phyloP scores from a whole-genome alignment of 2,797 vertebrate species.

The Cuniculus paca region DNA sequence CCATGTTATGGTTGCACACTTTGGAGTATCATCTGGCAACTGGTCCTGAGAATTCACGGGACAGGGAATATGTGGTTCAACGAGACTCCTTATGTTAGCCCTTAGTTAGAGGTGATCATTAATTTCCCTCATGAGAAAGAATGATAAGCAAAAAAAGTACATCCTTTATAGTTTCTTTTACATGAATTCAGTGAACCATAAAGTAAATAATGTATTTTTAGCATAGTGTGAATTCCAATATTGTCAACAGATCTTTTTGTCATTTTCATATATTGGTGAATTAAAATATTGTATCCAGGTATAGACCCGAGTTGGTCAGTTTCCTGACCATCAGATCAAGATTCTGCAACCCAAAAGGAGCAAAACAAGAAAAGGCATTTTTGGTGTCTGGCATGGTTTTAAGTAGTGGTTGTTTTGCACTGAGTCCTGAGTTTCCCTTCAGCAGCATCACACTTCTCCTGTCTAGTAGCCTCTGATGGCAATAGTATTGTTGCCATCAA shows the following conservation, averaged over 20 bases:
- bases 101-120: background rate
- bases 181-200: background rate
- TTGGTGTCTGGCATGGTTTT: background rate
- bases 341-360: background rate
- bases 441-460: background rate
- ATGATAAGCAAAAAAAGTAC: background rate
- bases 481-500: background rate
- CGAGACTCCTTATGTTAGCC: background rate
- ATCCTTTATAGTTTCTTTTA: background rate
- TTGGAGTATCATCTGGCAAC: background rate
- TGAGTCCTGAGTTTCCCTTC: background rate
- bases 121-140: background rate
- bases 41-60: background rate
- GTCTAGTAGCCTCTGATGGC: background rate
- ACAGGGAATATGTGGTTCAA: background rate
- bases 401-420: background rate
- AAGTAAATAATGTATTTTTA: background rate
- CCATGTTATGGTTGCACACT: too few relatives aligned
- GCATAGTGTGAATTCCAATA: background rate
- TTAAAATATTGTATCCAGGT: background rate
- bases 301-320: background rate
- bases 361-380: background rate
- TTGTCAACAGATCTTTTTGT: constrained; percentile 18
- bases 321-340: background rate
- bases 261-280: background rate